phyloP scores from a whole-genome alignment of 2,888 invertebrate genomes.

The Xestia sexstrigata region DNA sequence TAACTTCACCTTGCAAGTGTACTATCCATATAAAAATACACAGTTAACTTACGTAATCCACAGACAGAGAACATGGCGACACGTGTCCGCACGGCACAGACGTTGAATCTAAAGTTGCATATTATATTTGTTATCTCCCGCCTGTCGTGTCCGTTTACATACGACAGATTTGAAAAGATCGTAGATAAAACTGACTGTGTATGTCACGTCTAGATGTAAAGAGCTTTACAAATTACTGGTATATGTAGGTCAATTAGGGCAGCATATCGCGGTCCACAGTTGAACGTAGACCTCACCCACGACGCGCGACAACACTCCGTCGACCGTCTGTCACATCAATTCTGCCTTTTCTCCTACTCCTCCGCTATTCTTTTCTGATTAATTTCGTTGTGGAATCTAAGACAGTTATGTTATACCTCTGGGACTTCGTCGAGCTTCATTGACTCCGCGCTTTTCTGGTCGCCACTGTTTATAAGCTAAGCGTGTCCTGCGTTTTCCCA shows the following conservation, averaged over 20 bases:
- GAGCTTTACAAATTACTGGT: conserved; percentile 6
- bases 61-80: neutral
- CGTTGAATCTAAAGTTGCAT: conserved; percentile 46
- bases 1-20: neutral
- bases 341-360: neutral
- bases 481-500: too few relatives aligned
- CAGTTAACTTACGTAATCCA: conserved; percentile 17
- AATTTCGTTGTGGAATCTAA: too few relatives aligned
- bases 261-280: neutral
- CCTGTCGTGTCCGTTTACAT: conserved; percentile 18
- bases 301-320: fast-evolving
- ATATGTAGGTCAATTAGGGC: neutral
- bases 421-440: too few relatives aligned
- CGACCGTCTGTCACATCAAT: neutral
- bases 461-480: too few relatives aligned
- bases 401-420: too few relatives aligned
- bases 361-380: too few relatives aligned
- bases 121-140: conserved; percentile 31
- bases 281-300: neutral
- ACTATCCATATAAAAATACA: neutral
- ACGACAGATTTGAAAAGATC: conserved; percentile 31
- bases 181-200: conserved; percentile 20
- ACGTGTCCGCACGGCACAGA: conserved; percentile 29
- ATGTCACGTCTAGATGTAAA: neutral
- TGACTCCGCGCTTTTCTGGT: too few relatives aligned